Base-by-base conservation (phyloP, 2,888 invertebrate genomes). In the Halictus ligatus region DNA sequence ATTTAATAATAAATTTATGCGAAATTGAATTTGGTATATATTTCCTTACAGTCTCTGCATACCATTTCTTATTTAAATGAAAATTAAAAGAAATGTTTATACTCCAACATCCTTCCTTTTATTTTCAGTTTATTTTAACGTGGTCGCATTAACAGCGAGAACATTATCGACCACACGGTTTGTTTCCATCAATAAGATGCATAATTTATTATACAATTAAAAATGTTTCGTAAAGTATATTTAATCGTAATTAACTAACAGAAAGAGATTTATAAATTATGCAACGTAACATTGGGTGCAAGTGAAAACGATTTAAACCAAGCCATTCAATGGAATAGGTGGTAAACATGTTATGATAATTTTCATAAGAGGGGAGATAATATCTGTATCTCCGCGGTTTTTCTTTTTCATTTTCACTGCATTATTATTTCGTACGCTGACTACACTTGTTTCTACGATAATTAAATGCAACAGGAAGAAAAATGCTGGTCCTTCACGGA, bases 401-500 rank as follows among this genome's bases (percentile, higher is more conserved):
- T 50, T 35, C 48, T 50, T 4, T 48, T 72, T 43, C 43, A 5
- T 43, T 71, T 73, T 18, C 74, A 77, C 15, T 35, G 7, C 15
- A 15, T 50, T 81, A n/a, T 81, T 60, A 25, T 21, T 69, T 60
- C 58, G 25, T 15, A 69, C 18, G 10, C 40, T 18, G 48, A 46
- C 54, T 15, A 25, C 54, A 25, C 69, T 50, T 12, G 58, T 18
- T 21, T 12, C 35, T 3, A 29, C 48, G 74, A 75, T 83, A 84
- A 84, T 83, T 75, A 75, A 75, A 64, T 60, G n/a, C 40, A 75
- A 75, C 13, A 13, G 71, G 35, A 71, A 64, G 21, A 54, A 83
- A 50, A 75, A 58, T 50, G 13, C 15, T 10, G 40, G 71, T 73
- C 84, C 84, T 84, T 84, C 83, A 21, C 48, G 71, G 50, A 35